Evolutionary conservation across 2,113 vertebrate species (phyloP).

Genomic region (Lucifuga dentata): DNA sequence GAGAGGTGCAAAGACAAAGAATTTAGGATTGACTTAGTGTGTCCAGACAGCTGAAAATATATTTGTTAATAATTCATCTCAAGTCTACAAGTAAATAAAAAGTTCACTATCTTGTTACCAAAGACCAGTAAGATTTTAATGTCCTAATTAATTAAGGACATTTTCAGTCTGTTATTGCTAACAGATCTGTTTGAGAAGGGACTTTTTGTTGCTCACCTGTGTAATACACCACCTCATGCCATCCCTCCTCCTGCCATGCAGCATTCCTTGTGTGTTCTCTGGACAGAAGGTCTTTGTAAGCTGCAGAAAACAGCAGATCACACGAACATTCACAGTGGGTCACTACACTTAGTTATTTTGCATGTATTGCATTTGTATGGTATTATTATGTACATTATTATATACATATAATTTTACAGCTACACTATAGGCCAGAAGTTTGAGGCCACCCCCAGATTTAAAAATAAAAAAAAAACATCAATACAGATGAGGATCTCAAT

Average conservation of each 20-base stretch:
- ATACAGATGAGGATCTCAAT: too few species aligned
- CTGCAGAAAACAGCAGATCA: slow-evolving; percentile 72
- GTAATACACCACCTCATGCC: slow-evolving; percentile 95
- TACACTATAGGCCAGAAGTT: too few species aligned
- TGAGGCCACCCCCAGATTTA: too few species aligned
- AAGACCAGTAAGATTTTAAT: not conserved
- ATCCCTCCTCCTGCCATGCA: slow-evolving; percentile 94
- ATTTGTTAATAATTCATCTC: too few species aligned
- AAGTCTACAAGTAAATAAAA: not conserved
- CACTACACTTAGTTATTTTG: not conserved
- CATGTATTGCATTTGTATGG: too few species aligned
- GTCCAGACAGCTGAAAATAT: too few species aligned
- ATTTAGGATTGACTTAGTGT: not conserved
- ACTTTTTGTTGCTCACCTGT: slow-evolving; percentile 85
- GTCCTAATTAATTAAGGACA: not conserved
- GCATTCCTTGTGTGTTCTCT: slow-evolving; percentile 92
- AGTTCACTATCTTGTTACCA: not conserved
- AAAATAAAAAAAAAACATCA: too few species aligned
- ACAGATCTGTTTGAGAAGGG: not conserved
- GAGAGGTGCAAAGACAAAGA: not conserved
- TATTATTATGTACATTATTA: too few species aligned
- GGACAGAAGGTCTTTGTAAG: slow-evolving; percentile 94
- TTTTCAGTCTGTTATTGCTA: too few species aligned
- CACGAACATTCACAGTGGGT: not conserved
- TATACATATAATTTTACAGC: too few species aligned